Evolutionary conservation across 2,797 vertebrate genomes (phyloP), one percentile per base, ranked within the genome.

Genomic region (Dipus sagitta): DNA sequence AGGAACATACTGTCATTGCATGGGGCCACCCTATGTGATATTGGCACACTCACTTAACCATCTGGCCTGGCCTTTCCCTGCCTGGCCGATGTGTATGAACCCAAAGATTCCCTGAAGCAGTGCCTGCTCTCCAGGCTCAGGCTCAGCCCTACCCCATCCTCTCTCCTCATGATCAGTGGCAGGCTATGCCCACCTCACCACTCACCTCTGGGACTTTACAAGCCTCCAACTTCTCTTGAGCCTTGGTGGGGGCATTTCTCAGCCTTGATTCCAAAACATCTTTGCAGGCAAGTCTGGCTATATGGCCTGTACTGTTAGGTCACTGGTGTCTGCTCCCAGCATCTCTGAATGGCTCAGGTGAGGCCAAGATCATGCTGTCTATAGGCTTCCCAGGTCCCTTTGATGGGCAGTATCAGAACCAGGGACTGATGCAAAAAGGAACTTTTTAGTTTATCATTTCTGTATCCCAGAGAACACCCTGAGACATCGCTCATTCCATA

Each of bases 1-100:
- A 14, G 0, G 2, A 3, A 1, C 2, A 5, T 58, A 15, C 6
- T 4, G 1, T 6, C 14, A 23, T 7, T 17, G 52, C 12, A 7
- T 4, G 1, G 9, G n/a, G 3, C 6, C 34, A 42, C 12, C 18
- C 32, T 32, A 0, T 38, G 67, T 58, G 58, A 62, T 3, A 6
- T 5, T n/a, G 38, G 62, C 12, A 6, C 20, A 18, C 11, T 64
- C 18, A 11, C 17, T 62, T 23, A 13, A 21, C 7, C 12, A 24
- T 34, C 18, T 30, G 2, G 42, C 30, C 67, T 71, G 15, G 7
- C 34, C n/a, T 3, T 17, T 28, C 4, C 15, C 20, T 21, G 20
- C 68, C 32, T 38, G 15, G n/a, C 10, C 67, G 58, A 42, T 62
- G 21, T 34, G 58, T 32, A 34, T n/a, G 67, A 71, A 71, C 47